These are phyloP conservation scores for Lepidurus arcticus DNA, from an alignment of 1,140 invertebrate genomes.

Conservation along the genomic window DNA sequence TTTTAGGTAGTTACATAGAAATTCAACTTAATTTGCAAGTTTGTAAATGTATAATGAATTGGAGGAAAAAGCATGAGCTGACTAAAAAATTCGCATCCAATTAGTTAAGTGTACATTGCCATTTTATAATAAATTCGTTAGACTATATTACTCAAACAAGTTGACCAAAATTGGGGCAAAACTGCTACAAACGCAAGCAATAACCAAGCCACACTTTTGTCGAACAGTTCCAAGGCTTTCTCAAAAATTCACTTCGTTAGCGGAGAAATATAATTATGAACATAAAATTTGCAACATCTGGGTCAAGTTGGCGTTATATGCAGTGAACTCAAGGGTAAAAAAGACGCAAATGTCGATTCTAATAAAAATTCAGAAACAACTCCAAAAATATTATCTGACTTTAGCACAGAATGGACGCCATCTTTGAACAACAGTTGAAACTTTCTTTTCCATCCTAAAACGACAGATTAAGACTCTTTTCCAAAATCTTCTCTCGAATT, in stretches of 20 bases:
- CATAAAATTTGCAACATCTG: background rate
- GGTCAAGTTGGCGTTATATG: background rate
- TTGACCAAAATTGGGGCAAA: background rate
- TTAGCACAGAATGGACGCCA: background rate
- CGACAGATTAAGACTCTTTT: background rate
- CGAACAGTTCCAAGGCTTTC: background rate
- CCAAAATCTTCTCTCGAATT: background rate
- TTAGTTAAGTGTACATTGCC: background rate
- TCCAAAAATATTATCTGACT: conserved; percentile 4
- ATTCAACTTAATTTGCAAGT: too few species aligned
- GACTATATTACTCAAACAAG: background rate
- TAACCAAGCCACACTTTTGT: background rate
- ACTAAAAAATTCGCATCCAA: background rate
- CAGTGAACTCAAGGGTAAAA: background rate
- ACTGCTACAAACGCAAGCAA: conserved; percentile 5
- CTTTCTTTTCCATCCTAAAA: background rate
- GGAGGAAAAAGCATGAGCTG: too few species aligned
- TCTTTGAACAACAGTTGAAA: background rate
- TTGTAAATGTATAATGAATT: too few species aligned
- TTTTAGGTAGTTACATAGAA: too few species aligned
- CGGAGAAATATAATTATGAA: background rate
- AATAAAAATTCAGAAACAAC: background rate
- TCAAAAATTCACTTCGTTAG: background rate
- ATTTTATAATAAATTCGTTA: background rate
- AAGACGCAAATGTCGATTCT: background rate